phyloP scores from a whole-genome alignment of 2,888 invertebrate species.

The Sarcophaga caerulescens region DNA sequence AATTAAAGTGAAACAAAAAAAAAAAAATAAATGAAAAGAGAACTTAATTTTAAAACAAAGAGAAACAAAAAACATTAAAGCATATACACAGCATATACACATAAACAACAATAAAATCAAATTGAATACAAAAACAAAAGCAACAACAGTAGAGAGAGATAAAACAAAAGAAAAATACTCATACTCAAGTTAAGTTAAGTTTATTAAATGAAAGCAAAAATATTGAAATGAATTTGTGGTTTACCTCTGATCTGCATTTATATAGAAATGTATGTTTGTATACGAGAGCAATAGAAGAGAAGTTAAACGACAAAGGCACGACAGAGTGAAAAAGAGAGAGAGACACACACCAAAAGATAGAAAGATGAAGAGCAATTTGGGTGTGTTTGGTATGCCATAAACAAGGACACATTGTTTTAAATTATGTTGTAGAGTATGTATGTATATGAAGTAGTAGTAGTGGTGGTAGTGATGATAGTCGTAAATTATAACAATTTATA shows the following conservation, averaged over 20 bases:
- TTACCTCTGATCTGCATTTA: constrained; percentile 79
- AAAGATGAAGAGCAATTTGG: not conserved
- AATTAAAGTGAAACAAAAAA: no score
- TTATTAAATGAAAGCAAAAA: constrained; percentile 29
- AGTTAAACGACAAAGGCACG: not conserved
- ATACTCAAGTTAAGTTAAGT: not conserved
- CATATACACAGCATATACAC: not conserved
- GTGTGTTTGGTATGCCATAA: not conserved
- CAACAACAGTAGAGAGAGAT: not conserved
- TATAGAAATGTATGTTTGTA: constrained; percentile 5
- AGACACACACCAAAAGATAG: not conserved
- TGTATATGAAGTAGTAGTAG: constrained; percentile 40
- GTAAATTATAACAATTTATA: constrained; percentile 41
- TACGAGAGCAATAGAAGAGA: constrained; percentile 13
- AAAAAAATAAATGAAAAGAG: no score
- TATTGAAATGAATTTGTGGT: constrained; percentile 74
- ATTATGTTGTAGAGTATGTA: constrained; percentile 15
- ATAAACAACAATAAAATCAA: not conserved
- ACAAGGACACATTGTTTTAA: not conserved
- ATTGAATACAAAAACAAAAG: not conserved
- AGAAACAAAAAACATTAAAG: no score
- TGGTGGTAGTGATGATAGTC: constrained; percentile 51
- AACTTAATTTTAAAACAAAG: no score
- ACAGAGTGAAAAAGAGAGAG: not conserved
- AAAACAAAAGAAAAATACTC: not conserved